These are phyloP conservation scores for Pseudorhiza aurosa DNA, from an alignment of 30 jellyfish, hydroid and myxozoan species.

Conservation along the genomic window DNA sequence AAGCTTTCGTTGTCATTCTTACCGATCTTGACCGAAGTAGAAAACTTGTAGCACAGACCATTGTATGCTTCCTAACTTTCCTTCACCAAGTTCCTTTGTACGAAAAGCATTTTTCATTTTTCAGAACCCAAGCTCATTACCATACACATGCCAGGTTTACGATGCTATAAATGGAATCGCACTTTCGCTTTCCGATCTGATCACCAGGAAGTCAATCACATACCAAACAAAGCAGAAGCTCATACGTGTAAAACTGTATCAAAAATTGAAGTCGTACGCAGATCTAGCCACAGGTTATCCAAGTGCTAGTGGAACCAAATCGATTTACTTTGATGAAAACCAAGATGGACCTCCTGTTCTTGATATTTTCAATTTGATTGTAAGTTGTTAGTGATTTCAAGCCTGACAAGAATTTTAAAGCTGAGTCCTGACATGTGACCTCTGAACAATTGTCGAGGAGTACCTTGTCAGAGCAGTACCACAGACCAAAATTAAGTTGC, in stretches of 20 bases:
- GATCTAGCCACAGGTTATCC: conserved; percentile 83
- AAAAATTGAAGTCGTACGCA: conserved; percentile 53
- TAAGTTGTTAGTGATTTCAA: no score
- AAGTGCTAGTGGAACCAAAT: conserved; percentile 81
- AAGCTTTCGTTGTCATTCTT: no score
- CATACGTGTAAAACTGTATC: conserved; percentile 60
- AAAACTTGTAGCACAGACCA: no score
- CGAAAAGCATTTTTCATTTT: no score
- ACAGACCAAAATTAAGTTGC: background rate
- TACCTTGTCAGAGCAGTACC: no score
- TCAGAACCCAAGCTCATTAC: conserved; percentile 68
- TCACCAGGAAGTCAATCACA: conserved; percentile 58
- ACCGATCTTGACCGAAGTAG: no score
- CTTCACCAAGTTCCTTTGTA: no score
- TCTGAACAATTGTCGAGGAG: no score
- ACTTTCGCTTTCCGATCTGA: conserved; percentile 88
- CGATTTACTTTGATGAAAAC: conserved; percentile 79
- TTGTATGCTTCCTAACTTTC: no score
- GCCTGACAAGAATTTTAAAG: no score
- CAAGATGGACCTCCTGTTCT: conserved; percentile 93
- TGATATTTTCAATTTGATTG: conserved; percentile 80
- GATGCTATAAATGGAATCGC: conserved; percentile 98
- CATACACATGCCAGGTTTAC: conserved; percentile 90
- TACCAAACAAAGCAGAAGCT: conserved; percentile 41
- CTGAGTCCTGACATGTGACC: background rate